These are phyloP conservation scores for Taurulus bubalis DNA, from an alignment of 2,113 vertebrate genomes.

Conservation along the genomic window DNA sequence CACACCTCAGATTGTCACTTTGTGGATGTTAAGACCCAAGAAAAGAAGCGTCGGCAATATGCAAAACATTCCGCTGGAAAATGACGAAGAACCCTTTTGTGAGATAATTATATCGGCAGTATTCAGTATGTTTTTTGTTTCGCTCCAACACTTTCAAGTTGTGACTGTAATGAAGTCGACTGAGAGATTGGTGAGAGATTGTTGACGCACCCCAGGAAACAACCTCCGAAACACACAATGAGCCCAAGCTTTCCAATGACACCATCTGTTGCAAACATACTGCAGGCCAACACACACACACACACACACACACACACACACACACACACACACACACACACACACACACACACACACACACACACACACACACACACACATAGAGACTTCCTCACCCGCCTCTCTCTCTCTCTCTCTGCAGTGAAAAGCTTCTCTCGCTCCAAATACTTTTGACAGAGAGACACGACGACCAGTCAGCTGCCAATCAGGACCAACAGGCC, in stretches of 20 bases:
- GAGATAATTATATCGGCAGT: not conserved
- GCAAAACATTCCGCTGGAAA: too few relatives aligned
- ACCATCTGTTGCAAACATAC: conserved; percentile 47
- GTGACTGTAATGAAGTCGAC: not conserved
- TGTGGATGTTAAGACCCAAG: too few relatives aligned
- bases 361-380: not conserved
- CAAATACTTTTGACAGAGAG: conserved; percentile 92
- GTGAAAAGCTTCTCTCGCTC: conserved; percentile 94
- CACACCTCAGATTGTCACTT: too few relatives aligned
- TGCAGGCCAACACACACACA: conserved; percentile 16
- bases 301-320: not conserved
- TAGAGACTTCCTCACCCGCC: not conserved
- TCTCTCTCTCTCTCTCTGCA: conserved; percentile 65
- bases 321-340: conserved; percentile 20
- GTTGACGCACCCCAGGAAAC: conserved; percentile 7
- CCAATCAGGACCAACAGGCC: conserved; percentile 69
- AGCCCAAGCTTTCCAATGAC: not conserved
- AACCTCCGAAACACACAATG: conserved; percentile 1
- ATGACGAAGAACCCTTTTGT: too few relatives aligned
- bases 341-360: conserved; percentile 18
- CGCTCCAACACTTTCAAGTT: not conserved
- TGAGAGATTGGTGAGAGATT: conserved; percentile 7
- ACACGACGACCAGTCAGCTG: conserved; percentile 84
- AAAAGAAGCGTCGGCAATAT: too few relatives aligned
- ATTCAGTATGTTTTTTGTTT: not conserved